These are phyloP conservation scores for Panthera uncia DNA, from an alignment of 2,113 vertebrate genomes.

Conservation along the genomic window DNA sequence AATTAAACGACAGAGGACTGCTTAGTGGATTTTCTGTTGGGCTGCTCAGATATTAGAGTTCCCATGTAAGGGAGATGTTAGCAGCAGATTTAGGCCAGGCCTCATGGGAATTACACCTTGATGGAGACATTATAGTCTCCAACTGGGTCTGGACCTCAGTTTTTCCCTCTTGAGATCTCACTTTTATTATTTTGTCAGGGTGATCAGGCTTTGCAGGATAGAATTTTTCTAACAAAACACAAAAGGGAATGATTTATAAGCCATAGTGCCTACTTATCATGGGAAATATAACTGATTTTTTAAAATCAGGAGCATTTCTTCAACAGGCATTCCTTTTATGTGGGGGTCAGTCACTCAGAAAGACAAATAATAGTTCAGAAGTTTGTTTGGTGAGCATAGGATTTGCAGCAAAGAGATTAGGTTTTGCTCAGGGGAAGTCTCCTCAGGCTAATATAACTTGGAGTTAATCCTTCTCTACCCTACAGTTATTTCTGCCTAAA, in stretches of 20 bases:
- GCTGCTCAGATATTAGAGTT: background rate
- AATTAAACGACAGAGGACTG: background rate
- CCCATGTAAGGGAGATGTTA: background rate
- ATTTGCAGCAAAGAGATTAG: slow-evolving; percentile 76
- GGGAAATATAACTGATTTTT: slow-evolving; percentile 72
- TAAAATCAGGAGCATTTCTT: slow-evolving; percentile 68
- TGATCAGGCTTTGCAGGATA: slow-evolving; percentile 44
- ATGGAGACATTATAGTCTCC: background rate
- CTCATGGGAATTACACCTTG: background rate
- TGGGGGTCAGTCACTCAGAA: slow-evolving; percentile 64
- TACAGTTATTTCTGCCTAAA: slow-evolving; percentile 72
- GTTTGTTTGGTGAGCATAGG: slow-evolving; percentile 66
- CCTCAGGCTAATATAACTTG: slow-evolving; percentile 71
- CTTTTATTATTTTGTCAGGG: slow-evolving; percentile 63
- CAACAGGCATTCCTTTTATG: slow-evolving; percentile 50
- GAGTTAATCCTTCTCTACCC: slow-evolving; percentile 76
- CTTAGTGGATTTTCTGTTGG: slow-evolving; percentile 16
- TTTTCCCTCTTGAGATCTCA: slow-evolving; percentile 47
- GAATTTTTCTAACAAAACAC: slow-evolving; percentile 61
- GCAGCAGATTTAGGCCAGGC: slow-evolving; percentile 1
- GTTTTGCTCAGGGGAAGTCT: slow-evolving; percentile 70
- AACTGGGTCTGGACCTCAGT: background rate
- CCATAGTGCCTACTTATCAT: slow-evolving; percentile 57
- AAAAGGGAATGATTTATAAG: slow-evolving; percentile 74
- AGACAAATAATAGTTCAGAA: slow-evolving; percentile 74